Evolutionary conservation across 2,113 vertebrate genomes (phyloP), one percentile per base, ranked within the genome.

Genomic region (Eubucco bourcierii): DNA sequence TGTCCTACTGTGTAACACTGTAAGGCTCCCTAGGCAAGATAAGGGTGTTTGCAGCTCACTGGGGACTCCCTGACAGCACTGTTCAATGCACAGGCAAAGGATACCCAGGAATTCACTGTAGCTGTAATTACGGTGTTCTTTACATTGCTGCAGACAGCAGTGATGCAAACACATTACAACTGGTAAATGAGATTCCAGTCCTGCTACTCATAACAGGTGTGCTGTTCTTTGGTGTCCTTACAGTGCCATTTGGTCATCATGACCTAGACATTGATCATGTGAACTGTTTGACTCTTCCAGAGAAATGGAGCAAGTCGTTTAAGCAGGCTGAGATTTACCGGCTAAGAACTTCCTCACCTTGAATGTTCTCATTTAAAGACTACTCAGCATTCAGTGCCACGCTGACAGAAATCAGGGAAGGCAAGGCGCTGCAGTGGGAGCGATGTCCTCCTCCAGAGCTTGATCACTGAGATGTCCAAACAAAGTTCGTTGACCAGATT

Each of bases 331-430:
- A 59, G 55, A 82, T 74, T 56, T 80, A 55, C 28, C 41, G 56
- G 14, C 41, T 2, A 3, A 37, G 34, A 85, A 31, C 2, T 14
- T 29, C n/a, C 31, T 41, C 1, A 60, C 63, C 70, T 63, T 68
- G 24, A 44, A 29, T n/a, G 25, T 53, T 81, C 8, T 88, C 2
- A 3, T 73, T 65, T 50, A 87, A 67, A 46, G 56, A 20, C 33
- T 10, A 33, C 37, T 84, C 0, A 1, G 16, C 63, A 13, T 37
- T 39, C 14, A n/a, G 20, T 33, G 47, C 0, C 1, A 19, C 28
- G 15, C 64, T 65, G 67, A 33, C 12, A 60, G 71, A 27, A 41
- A n/a, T 16, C 39, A 15, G 75, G 25, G 47, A 61, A 6, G 44
- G 44, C 61, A 41, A 60, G 16, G 71, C 47, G 55, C 74, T 81